phyloP scores from a whole-genome alignment of 2,888 invertebrate genomes.

The Scaptomyza caliginosa region DNA sequence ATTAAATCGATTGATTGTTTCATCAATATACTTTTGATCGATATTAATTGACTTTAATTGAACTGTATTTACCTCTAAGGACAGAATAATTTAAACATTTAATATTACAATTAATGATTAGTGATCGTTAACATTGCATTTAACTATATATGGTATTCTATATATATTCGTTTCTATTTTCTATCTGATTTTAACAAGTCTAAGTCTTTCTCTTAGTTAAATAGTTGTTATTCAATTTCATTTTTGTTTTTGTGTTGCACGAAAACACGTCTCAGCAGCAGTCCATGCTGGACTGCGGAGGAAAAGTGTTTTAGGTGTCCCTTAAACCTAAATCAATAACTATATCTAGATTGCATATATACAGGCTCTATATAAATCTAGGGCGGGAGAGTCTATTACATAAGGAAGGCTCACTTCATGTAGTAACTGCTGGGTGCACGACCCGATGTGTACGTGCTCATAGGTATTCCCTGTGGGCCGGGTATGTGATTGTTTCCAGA shows the following conservation, averaged over 20 bases:
- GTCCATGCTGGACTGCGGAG: slow-evolving; percentile 61
- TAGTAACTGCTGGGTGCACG: slow-evolving; percentile 87
- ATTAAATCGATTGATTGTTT: slow-evolving; percentile 17
- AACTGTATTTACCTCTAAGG: slow-evolving; percentile 40
- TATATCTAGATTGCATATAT: slow-evolving; percentile 54
- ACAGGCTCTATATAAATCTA: slow-evolving; percentile 47
- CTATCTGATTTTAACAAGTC: slow-evolving; percentile 7
- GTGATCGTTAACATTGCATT: slow-evolving; percentile 59
- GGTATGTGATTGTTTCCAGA: slow-evolving; percentile 84
- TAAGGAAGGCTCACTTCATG: slow-evolving; percentile 77
- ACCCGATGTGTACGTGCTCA: slow-evolving; percentile 93
- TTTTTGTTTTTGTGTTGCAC: slow-evolving; percentile 16
- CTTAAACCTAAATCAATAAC: slow-evolving; percentile 22
- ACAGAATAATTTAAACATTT: slow-evolving; percentile 61
- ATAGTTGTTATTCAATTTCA: no score
- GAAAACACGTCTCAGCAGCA: slow-evolving; percentile 73
- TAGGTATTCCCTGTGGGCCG: slow-evolving; percentile 89
- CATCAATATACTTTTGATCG: slow-evolving; percentile 43
- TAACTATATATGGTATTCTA: slow-evolving; percentile 22
- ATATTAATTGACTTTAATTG: slow-evolving; percentile 38
- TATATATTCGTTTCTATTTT: slow-evolving; percentile 17
- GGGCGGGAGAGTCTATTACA: background rate
- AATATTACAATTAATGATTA: slow-evolving; percentile 67
- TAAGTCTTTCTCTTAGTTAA: slow-evolving; percentile 44
- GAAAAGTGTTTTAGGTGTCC: slow-evolving; percentile 64